phyloP scores from a whole-genome alignment of 2,888 invertebrate genomes.

The Leptopterna dolabrata region DNA sequence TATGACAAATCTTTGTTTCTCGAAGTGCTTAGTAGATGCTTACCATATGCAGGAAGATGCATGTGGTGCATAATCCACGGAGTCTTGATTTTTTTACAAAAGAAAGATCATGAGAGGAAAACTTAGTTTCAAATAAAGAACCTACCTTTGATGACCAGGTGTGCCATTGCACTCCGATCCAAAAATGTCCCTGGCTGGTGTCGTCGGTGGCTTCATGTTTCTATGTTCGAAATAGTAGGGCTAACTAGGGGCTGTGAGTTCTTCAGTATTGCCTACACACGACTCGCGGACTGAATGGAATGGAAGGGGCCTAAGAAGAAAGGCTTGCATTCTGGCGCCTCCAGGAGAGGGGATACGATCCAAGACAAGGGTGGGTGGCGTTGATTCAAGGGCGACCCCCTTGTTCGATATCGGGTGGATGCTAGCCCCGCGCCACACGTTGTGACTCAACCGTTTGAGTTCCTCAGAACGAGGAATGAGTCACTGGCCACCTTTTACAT shows the following conservation, averaged over 20 bases:
- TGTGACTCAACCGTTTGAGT: conserved; percentile 27
- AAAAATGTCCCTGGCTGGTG: conserved; percentile 64
- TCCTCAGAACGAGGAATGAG: not conserved
- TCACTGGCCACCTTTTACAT: conserved; percentile 29
- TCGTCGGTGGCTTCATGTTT: conserved; percentile 64
- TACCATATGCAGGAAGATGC: no score
- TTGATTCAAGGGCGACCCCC: not conserved
- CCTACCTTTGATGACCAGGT: conserved; percentile 66
- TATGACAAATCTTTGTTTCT: no score
- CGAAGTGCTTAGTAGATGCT: no score
- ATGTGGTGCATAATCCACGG: no score
- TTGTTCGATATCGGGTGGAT: conserved; percentile 19
- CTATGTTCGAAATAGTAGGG: not conserved
- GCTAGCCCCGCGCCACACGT: not conserved
- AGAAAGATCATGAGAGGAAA: no score
- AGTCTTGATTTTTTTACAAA: no score
- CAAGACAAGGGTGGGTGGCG: conserved; percentile 25
- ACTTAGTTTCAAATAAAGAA: no score
- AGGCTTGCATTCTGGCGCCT: not conserved
- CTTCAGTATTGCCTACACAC: not conserved
- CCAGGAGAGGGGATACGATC: not conserved
- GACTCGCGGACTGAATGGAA: not conserved
- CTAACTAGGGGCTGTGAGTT: not conserved
- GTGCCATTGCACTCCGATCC: conserved; percentile 66
- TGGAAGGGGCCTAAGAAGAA: not conserved